Conservation (phyloP, 2,797 vertebrate genomes). For the Sebastes alutus region DNA sequence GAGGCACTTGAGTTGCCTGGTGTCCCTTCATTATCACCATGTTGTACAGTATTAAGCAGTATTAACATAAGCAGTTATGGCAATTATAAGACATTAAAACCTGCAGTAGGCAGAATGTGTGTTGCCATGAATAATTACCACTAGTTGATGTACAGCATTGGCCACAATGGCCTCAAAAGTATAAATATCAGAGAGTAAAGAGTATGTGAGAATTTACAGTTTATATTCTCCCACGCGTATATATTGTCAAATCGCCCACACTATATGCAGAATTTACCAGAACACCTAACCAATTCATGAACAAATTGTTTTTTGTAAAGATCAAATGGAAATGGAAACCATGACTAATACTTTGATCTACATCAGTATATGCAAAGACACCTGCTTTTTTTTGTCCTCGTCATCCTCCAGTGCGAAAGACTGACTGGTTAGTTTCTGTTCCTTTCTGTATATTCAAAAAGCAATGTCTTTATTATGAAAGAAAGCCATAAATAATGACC, state of each 20-base stretch:
- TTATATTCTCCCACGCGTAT: neutral
- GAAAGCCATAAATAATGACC: neutral
- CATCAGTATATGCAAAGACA: neutral
- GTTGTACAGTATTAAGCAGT: neutral
- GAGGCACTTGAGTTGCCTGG: neutral
- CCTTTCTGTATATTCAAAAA: neutral
- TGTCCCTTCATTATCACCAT: neutral
- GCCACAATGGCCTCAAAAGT: neutral
- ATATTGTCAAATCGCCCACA: neutral
- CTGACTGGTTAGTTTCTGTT: neutral
- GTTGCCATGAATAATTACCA: neutral
- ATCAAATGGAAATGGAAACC: conserved; percentile 21
- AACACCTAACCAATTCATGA: neutral
- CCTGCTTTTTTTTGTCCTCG: neutral
- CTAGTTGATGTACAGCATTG: neutral
- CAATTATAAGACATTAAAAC: neutral
- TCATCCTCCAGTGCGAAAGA: neutral
- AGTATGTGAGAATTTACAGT: neutral
- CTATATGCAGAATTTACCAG: neutral
- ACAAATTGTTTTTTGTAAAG: neutral
- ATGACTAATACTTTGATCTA: neutral
- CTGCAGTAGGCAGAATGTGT: too few species aligned
- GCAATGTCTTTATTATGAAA: neutral
- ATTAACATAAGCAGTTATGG: neutral
- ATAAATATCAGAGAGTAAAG: neutral